These are phyloP conservation scores for Anguilla obscura DNA, from an alignment of 2,797 vertebrate species.

Conservation along the genomic window DNA sequence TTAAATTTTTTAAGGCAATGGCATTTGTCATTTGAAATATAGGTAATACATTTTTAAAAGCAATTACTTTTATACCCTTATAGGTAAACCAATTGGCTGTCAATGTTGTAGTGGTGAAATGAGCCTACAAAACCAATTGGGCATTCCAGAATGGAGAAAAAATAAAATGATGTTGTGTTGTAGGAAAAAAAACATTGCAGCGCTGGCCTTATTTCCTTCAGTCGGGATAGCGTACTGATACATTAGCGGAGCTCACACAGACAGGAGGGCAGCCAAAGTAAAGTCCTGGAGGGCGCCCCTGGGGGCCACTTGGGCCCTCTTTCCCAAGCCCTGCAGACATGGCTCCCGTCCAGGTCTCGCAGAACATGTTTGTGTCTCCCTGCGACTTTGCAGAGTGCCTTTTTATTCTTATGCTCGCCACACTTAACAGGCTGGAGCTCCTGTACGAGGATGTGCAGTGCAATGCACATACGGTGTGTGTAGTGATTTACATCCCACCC, in stretches of 20 bases:
- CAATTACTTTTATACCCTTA: background rate
- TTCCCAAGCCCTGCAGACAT: constrained; percentile 31
- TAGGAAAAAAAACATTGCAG: background rate
- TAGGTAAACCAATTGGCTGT: background rate
- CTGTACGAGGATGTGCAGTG: background rate
- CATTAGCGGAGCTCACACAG: constrained; percentile 20
- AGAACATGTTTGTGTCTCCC: constrained; percentile 27
- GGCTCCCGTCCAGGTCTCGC: constrained; percentile 20
- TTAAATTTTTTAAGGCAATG: background rate
- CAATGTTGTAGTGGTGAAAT: background rate
- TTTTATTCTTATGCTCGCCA: background rate
- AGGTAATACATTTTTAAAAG: background rate
- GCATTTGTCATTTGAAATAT: background rate
- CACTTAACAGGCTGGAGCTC: background rate
- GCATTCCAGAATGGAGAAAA: background rate
- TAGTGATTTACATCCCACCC: background rate
- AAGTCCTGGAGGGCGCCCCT: constrained; percentile 29
- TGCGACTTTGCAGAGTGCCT: background rate
- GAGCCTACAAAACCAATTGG: background rate
- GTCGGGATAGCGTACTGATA: background rate
- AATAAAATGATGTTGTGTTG: background rate
- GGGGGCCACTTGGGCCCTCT: constrained; percentile 10
- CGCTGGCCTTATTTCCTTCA: background rate
- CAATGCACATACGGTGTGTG: background rate
- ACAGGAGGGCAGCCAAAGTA: constrained; percentile 41